Evolutionary conservation across 1,140 invertebrate genomes (phyloP).

Genomic region (Achatina immaculata): DNA sequence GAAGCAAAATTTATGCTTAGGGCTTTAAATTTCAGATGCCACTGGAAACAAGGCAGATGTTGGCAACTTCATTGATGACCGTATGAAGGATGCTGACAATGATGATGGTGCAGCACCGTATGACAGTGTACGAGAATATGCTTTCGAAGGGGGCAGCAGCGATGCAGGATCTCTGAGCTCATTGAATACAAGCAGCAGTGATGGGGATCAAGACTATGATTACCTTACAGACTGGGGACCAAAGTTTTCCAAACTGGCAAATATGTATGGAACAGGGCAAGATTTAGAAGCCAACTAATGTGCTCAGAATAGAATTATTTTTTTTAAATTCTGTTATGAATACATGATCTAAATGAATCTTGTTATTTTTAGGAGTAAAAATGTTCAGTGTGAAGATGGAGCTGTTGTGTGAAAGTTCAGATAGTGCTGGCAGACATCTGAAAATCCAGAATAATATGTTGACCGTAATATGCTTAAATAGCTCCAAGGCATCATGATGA

Average conservation of each 20-base stretch:
- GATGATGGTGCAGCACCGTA: conserved; percentile 96
- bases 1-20: no score
- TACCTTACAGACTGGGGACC: conserved; percentile 97
- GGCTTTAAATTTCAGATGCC: conserved; percentile 45
- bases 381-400: no score
- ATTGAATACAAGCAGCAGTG: conserved; percentile 91
- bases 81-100: conserved; percentile 93
- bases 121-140: conserved; percentile 96
- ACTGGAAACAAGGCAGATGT: conserved; percentile 84
- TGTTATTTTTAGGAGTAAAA: no score
- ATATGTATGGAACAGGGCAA: conserved; percentile 84
- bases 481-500: no score
- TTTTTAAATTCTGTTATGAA: no score
- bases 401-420: no score
- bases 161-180: conserved; percentile 94
- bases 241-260: conserved; percentile 94
- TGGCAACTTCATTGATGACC: conserved; percentile 95
- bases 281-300: conserved; percentile 31
- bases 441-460: no score
- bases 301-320: no score
- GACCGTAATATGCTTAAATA: no score
- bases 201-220: conserved; percentile 96
- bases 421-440: no score
- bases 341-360: no score
- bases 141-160: conserved; percentile 96